Percentiles rank a stretch among this genome's conserved stretches.
Conservation (phyloP, 1,140 invertebrate genomes). For the Rhagoletis zephyria region DNA sequence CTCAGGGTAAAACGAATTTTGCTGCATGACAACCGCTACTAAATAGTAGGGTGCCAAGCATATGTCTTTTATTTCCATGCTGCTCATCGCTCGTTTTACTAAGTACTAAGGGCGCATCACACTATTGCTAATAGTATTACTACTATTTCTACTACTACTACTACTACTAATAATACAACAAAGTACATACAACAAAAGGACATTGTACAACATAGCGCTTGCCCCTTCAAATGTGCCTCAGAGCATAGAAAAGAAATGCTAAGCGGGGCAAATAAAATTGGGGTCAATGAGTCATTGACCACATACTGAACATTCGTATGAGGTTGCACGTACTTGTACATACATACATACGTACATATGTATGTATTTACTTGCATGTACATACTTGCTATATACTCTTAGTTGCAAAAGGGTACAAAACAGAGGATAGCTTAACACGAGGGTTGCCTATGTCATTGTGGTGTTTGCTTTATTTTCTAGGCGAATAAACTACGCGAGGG, state of each 20-base stretch:
- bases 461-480: neutral
- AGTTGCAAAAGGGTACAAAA: neutral
- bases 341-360: neutral
- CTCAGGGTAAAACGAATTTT: neutral
- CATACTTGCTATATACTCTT: neutral
- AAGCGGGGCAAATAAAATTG: constrained; percentile 40
- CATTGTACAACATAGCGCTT: neutral
- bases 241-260: constrained; percentile 29
- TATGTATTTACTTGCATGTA: neutral
- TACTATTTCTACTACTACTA: neutral
- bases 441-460: neutral
- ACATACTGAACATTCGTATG: neutral
- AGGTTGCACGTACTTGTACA: neutral
- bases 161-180: neutral
- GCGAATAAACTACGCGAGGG: neutral
- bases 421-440: neutral
- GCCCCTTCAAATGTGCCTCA: constrained; percentile 24
- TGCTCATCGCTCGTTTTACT: neutral
- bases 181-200: too few relatives aligned
- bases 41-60: neutral
- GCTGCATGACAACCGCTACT: constrained; percentile 4
- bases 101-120: neutral
- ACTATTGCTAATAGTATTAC: neutral
- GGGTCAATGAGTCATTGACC: constrained; percentile 56
- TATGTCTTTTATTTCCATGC: neutral